Conservation (phyloP, 2,888 invertebrate genomes). For the Xestoiulus laeticollis region DNA sequence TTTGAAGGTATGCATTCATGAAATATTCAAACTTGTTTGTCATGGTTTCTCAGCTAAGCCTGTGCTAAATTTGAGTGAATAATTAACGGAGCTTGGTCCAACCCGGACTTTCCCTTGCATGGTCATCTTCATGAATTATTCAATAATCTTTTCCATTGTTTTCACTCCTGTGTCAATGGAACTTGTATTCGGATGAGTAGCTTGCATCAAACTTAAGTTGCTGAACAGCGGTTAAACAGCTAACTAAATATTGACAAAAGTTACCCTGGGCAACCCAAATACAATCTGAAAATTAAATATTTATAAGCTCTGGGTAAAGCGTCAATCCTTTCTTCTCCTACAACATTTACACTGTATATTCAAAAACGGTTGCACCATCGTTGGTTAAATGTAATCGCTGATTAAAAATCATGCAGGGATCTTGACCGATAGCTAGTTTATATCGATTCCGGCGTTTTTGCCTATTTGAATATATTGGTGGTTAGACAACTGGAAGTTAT, state of each 20-base stretch:
- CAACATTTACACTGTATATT: not conserved
- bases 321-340: not conserved
- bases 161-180: not conserved
- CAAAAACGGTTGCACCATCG: not conserved
- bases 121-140: not conserved
- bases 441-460: too few relatives aligned
- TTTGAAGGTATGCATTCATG: not conserved
- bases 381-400: not conserved
- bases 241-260: not conserved
- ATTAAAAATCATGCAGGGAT: not conserved
- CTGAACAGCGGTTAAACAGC: not conserved
- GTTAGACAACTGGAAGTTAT: too few relatives aligned
- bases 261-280: constrained; percentile 15
- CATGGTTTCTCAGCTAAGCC: not conserved
- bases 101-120: not conserved
- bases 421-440: not conserved
- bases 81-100: not conserved
- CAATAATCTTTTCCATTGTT: not conserved
- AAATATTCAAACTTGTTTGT: constrained; percentile 19
- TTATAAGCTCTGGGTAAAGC: not conserved
- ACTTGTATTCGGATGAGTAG: not conserved
- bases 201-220: not conserved
- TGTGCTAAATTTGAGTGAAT: not conserved
- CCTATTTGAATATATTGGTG: not conserved
- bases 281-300: constrained; percentile 16